phyloP scores from a whole-genome alignment of 1,140 invertebrate species.

The Euborellia annulipes region DNA sequence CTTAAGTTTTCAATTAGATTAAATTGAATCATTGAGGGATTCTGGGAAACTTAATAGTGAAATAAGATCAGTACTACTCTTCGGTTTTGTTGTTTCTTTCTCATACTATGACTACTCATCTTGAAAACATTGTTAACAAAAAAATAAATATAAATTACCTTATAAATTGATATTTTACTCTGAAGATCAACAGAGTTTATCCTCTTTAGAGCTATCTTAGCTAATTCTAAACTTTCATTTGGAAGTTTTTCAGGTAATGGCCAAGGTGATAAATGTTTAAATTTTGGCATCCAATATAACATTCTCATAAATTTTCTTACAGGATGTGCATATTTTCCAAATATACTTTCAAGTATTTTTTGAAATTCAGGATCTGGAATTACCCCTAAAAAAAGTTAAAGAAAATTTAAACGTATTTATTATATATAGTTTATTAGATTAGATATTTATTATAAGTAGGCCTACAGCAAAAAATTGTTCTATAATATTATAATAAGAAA shows the following conservation, averaged over 20 bases:
- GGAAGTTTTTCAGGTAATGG: slow-evolving; percentile 59
- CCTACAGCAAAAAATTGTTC: too few species aligned
- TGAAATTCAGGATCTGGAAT: slow-evolving; percentile 83
- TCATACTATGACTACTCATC: too few species aligned
- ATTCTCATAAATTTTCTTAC: slow-evolving; percentile 75
- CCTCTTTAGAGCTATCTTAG: slow-evolving; percentile 66
- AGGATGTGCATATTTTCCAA: slow-evolving; percentile 63
- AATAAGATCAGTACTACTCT: too few species aligned
- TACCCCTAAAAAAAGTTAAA: slow-evolving; percentile 42
- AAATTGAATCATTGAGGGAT: too few species aligned
- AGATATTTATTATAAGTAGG: too few species aligned
- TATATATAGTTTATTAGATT: too few species aligned
- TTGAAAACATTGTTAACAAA: too few species aligned
- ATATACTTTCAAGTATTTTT: slow-evolving; percentile 61
- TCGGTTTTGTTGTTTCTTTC: too few species aligned
- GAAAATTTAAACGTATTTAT: slow-evolving; percentile 5
- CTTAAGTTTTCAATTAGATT: too few species aligned
- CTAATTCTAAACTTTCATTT: slow-evolving; percentile 59
- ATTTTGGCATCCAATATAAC: slow-evolving; percentile 98
- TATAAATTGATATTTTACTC: slow-evolving; percentile 48
- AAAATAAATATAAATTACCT: slow-evolving; percentile 32
- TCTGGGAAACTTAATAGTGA: too few species aligned
- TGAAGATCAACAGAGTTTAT: slow-evolving; percentile 76
- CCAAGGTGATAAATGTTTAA: slow-evolving; percentile 83
- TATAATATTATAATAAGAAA: too few species aligned